Base-by-base conservation (phyloP, 2,888 invertebrate genomes). In the Drosophila rellima region DNA sequence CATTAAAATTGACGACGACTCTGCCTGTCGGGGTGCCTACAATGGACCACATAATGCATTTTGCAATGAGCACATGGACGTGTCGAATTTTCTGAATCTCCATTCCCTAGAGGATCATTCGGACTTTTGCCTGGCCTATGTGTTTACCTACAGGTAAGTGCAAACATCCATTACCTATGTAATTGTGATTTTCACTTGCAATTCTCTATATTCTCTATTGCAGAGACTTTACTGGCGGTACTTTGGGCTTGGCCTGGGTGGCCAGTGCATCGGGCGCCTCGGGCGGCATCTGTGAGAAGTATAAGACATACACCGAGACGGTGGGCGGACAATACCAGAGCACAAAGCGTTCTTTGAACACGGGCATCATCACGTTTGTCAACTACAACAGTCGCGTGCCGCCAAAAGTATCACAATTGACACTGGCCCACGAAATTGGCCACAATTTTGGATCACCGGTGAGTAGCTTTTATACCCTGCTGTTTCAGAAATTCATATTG, bases 371-470 rank as follows among this genome's bases (percentile, higher is more conserved):
- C 74, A 99, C 99, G 1, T 98, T 99, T 92, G 98, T 99, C 73
- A 99, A 99, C 94, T 99, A 99, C 93, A 98, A 98, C 92, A 97
- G 97, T 91, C 94, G 98, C 37, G 99, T 99, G 61, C 98, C 99
- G 62, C 98, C 98, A 0, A 98, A 98, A 93, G 99, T 99, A 23
- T 99, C 99, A 35, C 98, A 99, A 92, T 93, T 99, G 70, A 99
- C 99, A 0, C 93, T 99, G 78, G 99, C 99, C 0, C 99, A 99
- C 92, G 99, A 99, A 93, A 97, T 97, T 82, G 99, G 99, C 3
- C 99, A 99, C 92, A 99, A 99, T 93, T 99, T 99, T 93, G 99
- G 99, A 65, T 98, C 98, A 67, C 98, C 98, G 91, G 98, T 98
- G 93, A 94, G 95, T 94, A 51, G n/a, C n/a, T n/a, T n/a, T n/a